These are phyloP conservation scores for Bombyx mandarina DNA, from an alignment of 1,140 invertebrate genomes.

Conservation along the genomic window DNA sequence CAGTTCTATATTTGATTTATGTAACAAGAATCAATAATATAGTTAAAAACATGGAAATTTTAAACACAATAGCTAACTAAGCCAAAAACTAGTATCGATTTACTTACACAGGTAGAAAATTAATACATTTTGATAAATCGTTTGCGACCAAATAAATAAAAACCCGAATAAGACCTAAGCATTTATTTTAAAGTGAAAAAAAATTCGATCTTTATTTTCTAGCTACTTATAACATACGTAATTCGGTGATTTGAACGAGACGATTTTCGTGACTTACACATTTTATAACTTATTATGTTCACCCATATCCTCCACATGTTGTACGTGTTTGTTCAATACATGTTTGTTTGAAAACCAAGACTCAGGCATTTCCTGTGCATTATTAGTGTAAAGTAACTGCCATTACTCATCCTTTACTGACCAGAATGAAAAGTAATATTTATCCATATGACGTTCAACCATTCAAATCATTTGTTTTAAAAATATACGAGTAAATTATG, in stretches of 20 bases:
- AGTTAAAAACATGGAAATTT: neutral
- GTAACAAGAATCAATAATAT: neutral
- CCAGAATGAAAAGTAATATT: conserved; percentile 7
- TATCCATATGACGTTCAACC: neutral
- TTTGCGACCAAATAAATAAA: no score
- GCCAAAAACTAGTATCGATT: no score
- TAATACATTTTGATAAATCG: neutral
- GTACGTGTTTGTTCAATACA: conserved; percentile 3
- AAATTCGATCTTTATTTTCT: no score
- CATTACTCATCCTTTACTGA: conserved; percentile 15
- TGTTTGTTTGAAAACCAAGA: conserved; percentile 6
- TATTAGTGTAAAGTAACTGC: conserved; percentile 20
- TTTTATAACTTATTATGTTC: no score
- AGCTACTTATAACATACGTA: no score
- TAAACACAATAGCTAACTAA: neutral
- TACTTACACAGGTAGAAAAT: neutral
- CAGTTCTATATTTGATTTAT: neutral
- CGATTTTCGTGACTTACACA: no score
- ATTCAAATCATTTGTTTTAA: no score
- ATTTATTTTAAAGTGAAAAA: no score
- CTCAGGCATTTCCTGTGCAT: conserved; percentile 11
- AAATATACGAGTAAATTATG: no score
- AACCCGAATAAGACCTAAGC: no score
- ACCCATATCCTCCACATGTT: no score
- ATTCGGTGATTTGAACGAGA: no score